These are phyloP conservation scores for Conus ventricosus DNA, from an alignment of 1,140 invertebrate genomes.

Conservation along the genomic window DNA sequence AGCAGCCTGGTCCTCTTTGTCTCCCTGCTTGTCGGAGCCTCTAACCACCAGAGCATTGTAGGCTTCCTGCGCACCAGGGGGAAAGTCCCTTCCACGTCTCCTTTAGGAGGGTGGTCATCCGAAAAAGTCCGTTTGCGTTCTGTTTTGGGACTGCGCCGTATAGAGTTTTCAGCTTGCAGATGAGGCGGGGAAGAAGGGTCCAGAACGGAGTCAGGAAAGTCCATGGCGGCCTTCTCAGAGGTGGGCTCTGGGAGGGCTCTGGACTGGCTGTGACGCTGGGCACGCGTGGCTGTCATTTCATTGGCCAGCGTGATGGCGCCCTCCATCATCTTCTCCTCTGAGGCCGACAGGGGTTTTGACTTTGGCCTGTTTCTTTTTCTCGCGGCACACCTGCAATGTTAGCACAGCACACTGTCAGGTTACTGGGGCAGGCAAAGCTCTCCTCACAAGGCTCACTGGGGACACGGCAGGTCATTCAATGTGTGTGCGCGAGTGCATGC, in stretches of 20 bases:
- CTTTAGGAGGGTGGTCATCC: constrained; percentile 71
- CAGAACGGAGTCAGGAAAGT: constrained; percentile 62
- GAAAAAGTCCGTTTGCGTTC: constrained; percentile 75
- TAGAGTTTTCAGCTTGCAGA: constrained; percentile 88
- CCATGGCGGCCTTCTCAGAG: constrained; percentile 54
- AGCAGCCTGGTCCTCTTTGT: background rate
- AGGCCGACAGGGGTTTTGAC: constrained; percentile 95
- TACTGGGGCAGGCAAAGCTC: background rate
- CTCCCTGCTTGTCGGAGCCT: constrained; percentile 63
- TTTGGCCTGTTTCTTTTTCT: constrained; percentile 66
- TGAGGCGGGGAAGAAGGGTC: constrained; percentile 81
- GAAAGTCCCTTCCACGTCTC: constrained; percentile 58
- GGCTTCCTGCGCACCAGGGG: constrained; percentile 84
- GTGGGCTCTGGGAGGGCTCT: constrained; percentile 48
- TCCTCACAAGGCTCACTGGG: background rate
- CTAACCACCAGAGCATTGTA: constrained; percentile 93
- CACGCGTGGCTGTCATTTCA: constrained; percentile 82
- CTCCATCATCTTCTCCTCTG: constrained; percentile 94
- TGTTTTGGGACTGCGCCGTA: constrained; percentile 65
- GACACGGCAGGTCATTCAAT: background rate
- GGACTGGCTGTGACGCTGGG: constrained; percentile 34
- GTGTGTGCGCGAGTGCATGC: background rate
- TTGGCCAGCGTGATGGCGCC: constrained; percentile 95
- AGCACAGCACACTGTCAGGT: constrained; percentile 3
- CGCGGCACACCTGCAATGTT: constrained; percentile 19